A percentile compares a stretch with the other conserved stretches of the same genome.
Evolutionary conservation across 2,888 invertebrate genomes (phyloP).

Genomic region (Eupithecia insigniata): DNA sequence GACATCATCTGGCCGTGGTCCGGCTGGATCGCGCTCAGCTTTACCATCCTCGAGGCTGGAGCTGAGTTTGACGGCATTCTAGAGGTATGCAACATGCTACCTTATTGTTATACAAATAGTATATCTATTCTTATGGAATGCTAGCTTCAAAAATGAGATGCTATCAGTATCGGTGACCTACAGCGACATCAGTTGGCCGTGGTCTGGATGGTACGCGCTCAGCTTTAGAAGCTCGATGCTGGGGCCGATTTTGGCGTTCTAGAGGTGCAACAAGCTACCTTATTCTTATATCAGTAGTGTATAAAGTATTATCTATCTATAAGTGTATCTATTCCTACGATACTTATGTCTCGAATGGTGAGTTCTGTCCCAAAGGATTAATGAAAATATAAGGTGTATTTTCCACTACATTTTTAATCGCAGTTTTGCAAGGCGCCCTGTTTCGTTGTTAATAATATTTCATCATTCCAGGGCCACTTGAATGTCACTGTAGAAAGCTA

Average conservation of each 20-base stretch:
- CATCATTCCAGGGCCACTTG: conserved; percentile 88
- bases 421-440: too few relatives aligned
- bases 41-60: conserved; percentile 82
- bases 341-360: too few relatives aligned
- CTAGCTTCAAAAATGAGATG: conserved; percentile 68
- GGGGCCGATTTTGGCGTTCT: conserved; percentile 78
- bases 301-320: too few relatives aligned
- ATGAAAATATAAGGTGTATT: too few relatives aligned
- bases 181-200: conserved; percentile 95
- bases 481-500: conserved; percentile 93
- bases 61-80: conserved; percentile 75
- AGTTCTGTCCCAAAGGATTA: too few relatives aligned
- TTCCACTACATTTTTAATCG: too few relatives aligned
- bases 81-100: conserved; percentile 59
- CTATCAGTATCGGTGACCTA: conserved; percentile 91
- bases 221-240: conserved; percentile 79
- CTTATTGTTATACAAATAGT: background rate
- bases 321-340: too few relatives aligned
- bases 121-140: background rate
- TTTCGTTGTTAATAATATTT: background rate
- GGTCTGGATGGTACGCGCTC: conserved; percentile 97
- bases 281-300: too few relatives aligned
- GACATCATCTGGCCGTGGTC: conserved; percentile 98
- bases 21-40: conserved; percentile 93
- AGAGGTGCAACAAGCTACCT: conserved; percentile 57